Evolutionary conservation across 2,888 invertebrate genomes (phyloP).

Genomic region (Oithona nana): DNA sequence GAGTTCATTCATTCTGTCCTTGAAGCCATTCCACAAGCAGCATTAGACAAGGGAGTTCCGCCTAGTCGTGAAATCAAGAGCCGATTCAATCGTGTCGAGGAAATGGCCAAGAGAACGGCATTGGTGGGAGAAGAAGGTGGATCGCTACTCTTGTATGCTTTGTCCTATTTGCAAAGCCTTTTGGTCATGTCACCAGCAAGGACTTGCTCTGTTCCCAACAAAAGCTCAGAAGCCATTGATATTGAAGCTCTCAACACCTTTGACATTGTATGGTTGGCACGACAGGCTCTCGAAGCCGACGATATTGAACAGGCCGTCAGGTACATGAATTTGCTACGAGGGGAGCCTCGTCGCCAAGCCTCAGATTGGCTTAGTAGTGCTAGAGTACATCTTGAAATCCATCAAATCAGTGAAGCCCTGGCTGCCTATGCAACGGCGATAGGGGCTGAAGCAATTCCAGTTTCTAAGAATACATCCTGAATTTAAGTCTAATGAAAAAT

Average conservation of each 20-base stretch:
- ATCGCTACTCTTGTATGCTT: slow-evolving; percentile 38
- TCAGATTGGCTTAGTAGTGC: slow-evolving; percentile 70
- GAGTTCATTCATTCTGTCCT: slow-evolving; percentile 58
- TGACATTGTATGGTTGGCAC: slow-evolving; percentile 46
- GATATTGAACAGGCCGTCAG: slow-evolving; percentile 63
- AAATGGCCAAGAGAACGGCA: slow-evolving; percentile 61
- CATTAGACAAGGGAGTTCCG: slow-evolving; percentile 58
- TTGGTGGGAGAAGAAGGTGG: slow-evolving; percentile 73
- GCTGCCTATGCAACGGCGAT: slow-evolving; percentile 70
- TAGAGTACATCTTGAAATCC: slow-evolving; percentile 59
- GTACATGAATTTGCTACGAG: slow-evolving; percentile 66
- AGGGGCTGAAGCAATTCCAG: slow-evolving; percentile 31
- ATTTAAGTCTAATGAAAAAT: too few species aligned
- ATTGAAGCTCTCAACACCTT: slow-evolving; percentile 57
- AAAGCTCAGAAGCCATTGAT: slow-evolving; percentile 45
- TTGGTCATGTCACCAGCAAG: slow-evolving; percentile 47
- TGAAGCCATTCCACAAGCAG: slow-evolving; percentile 53
- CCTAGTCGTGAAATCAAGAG: slow-evolving; percentile 69
- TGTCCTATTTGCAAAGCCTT: slow-evolving; percentile 46
- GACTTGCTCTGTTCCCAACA: slow-evolving; percentile 38
- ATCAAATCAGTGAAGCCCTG: slow-evolving; percentile 71
- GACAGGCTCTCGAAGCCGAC: slow-evolving; percentile 70
- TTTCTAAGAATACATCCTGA: background rate
- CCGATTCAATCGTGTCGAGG: slow-evolving; percentile 52
- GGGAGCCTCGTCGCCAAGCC: slow-evolving; percentile 68